Conservation (phyloP, 2,797 vertebrate species). For the Poecile montanus region DNA sequence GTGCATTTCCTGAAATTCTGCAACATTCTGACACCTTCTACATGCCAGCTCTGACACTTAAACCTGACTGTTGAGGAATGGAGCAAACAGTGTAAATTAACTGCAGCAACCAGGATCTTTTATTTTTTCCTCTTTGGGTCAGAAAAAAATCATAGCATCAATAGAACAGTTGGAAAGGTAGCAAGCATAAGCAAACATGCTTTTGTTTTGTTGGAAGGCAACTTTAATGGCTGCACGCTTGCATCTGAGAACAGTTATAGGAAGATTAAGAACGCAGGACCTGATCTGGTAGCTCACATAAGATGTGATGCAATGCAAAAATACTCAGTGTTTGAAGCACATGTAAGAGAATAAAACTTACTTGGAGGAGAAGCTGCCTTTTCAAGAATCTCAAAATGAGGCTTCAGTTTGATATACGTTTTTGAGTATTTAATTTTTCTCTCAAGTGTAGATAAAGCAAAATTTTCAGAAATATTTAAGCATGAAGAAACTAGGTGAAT, state of each 20-base stretch:
- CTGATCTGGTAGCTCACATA: background rate
- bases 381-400: background rate
- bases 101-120: background rate
- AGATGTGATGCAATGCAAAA: background rate
- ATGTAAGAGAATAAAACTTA: background rate
- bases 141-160: background rate
- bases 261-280: background rate
- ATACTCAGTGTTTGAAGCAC: background rate
- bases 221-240: background rate
- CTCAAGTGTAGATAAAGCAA: background rate
- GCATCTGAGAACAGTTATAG: background rate
- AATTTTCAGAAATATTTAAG: background rate
- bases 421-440: background rate
- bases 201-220: background rate
- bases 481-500: background rate
- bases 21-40: background rate
- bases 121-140: background rate
- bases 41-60: background rate
- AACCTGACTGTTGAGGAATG: background rate
- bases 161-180: background rate
- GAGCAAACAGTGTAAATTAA: background rate
- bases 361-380: background rate
- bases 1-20: background rate
- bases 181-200: accelerated
- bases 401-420: background rate